Evolutionary conservation across 1,140 invertebrate genomes (phyloP).

Genomic region (Drosophila pandora): DNA sequence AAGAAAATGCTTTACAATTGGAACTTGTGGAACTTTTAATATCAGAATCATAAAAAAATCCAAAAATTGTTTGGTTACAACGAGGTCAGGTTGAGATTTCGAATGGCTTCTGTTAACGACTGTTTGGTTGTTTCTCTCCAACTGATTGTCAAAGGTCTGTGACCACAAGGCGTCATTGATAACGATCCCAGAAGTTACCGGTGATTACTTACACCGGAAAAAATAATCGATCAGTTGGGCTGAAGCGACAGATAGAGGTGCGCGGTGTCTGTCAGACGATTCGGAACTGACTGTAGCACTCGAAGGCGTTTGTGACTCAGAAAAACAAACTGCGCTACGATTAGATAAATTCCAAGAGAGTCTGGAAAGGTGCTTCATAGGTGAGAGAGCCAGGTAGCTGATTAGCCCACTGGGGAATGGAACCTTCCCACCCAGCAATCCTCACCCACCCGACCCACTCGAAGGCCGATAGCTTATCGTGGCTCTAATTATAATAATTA

Average conservation of each 20-base stretch:
- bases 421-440: not conserved
- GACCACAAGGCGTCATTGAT: constrained; percentile 5
- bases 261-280: constrained; percentile 10
- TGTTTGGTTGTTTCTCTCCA: not conserved
- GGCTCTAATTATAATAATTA: not conserved
- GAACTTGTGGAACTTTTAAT: too few species aligned
- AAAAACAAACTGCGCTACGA: constrained; percentile 13
- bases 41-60: too few species aligned
- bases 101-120: not conserved
- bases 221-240: constrained; percentile 5
- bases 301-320: constrained; percentile 24
- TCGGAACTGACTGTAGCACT: constrained; percentile 17
- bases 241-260: not conserved
- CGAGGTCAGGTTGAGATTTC: too few species aligned
- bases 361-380: not conserved
- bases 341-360: constrained; percentile 48
- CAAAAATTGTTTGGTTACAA: too few species aligned
- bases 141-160: not conserved
- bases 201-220: constrained; percentile 32
- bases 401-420: not conserved
- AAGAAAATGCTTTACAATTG: not conserved
- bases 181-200: not conserved
- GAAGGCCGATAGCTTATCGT: constrained; percentile 10
- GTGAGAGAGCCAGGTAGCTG: constrained; percentile 2
- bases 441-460: not conserved